Evolutionary conservation across 2,888 invertebrate genomes (phyloP).

Genomic region (Smittia sp.): DNA sequence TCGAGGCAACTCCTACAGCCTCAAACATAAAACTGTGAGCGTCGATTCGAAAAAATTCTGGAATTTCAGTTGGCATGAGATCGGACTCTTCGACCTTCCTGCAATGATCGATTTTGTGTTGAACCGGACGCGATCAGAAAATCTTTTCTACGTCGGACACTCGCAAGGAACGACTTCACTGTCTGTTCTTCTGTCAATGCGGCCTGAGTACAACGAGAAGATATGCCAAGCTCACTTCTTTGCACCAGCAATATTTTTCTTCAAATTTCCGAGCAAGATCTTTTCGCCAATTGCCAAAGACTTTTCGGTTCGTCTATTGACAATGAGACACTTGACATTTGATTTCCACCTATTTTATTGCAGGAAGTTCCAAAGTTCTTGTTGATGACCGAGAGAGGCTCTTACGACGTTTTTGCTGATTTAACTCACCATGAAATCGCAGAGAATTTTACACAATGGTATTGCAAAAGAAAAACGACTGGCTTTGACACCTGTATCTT

Average conservation of each 20-base stretch:
- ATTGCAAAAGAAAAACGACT: no score
- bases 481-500: no score
- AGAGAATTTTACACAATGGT: no score
- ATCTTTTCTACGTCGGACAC: slow-evolving; percentile 57
- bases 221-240: slow-evolving; percentile 25
- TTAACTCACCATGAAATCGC: no score
- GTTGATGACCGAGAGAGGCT: no score
- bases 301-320: no score
- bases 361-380: no score
- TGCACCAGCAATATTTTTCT: background rate
- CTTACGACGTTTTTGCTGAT: no score
- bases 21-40: slow-evolving; percentile 23
- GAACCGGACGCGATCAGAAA: slow-evolving; percentile 49
- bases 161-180: slow-evolving; percentile 68
- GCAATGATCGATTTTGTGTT: slow-evolving; percentile 56
- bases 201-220: slow-evolving; percentile 58
- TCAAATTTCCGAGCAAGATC: background rate
- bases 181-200: slow-evolving; percentile 63
- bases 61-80: slow-evolving; percentile 54
- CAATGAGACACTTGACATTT: no score
- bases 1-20: slow-evolving; percentile 52
- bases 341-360: no score
- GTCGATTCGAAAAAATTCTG: slow-evolving; percentile 29
- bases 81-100: slow-evolving; percentile 58
- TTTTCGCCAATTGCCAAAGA: no score